Evolutionary conservation across 2,113 vertebrate genomes (phyloP), one percentile per base, ranked within the genome.

Genomic region (Zosterops borbonicus): DNA sequence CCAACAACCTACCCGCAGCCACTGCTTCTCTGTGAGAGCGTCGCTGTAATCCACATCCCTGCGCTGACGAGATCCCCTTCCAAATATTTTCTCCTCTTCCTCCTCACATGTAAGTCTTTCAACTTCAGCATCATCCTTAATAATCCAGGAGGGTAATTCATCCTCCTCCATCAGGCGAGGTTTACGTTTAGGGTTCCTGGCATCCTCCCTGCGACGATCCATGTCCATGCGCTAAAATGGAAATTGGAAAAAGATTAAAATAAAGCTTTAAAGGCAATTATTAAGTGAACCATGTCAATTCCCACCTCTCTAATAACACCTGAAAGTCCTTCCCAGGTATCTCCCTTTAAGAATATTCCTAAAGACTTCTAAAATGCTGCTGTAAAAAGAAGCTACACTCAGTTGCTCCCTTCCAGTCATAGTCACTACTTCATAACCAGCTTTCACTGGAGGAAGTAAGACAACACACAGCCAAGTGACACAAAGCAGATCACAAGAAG

Each of bases 31-130:
- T 0, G 99, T 99, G 89, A 99, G 98, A 12, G 99, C 98, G 47
- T 99, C 99, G 14, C 99, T 99, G 97, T 99, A 99, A 96, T 99
- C 99, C 87, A 99, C 99, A 56, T 99, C 99, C 58, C 99, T 98
- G 62, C 99, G 98, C 47, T 98, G 98, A 62, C 99, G 99, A 14
- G 99, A 99, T 16, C 99, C 99, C 60, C 99, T 97, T 6, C 99
- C 99, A 12, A 99, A 99, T 97, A 99, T 99, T 92, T 99, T 99
- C 96, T 99, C 99, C 47, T 99, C 99, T 62, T 99, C 99, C 20
- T 99, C 99, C 96, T 99, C 99, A 58, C 99, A 99, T 0, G 99
- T 99, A 44, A 99, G 98, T 33, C 99, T 98, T 89, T 99, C 99
- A 11, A 99, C 99, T 97, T 99, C 99, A 1, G 99, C 99, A 18